Evolutionary conservation across 2,888 invertebrate genomes (phyloP).

Genomic region (Griposia aprilina): DNA sequence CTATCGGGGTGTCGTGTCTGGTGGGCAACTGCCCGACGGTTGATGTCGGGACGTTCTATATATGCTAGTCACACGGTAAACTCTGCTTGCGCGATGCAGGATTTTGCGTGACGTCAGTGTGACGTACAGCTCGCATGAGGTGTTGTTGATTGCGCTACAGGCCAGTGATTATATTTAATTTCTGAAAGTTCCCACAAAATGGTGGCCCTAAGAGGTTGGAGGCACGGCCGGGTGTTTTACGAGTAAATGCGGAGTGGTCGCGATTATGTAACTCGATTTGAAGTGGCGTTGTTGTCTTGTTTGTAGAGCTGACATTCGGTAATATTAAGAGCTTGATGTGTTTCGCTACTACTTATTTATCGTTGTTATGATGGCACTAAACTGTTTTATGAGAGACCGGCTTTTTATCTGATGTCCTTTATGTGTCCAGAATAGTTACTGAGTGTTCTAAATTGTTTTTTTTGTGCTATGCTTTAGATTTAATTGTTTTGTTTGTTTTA

Average conservation of each 20-base stretch:
- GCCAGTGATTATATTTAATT: slow-evolving; percentile 66
- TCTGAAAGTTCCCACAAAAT: slow-evolving; percentile 32
- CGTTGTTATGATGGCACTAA: slow-evolving; percentile 1
- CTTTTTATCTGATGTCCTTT: slow-evolving; percentile 19
- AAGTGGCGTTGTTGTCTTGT: slow-evolving; percentile 34
- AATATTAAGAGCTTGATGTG: slow-evolving; percentile 31
- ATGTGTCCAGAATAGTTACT: neutral
- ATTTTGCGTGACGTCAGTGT: too few species aligned
- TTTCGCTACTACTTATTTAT: slow-evolving; percentile 35
- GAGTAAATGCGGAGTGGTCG: slow-evolving; percentile 9
- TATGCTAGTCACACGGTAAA: too few species aligned
- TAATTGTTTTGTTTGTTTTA: neutral
- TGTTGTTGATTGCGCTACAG: too few species aligned
- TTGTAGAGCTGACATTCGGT: slow-evolving; percentile 14
- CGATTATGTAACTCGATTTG: slow-evolving; percentile 21
- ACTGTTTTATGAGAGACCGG: slow-evolving; percentile 21
- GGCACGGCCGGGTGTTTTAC: slow-evolving; percentile 31
- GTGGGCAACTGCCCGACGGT: too few species aligned
- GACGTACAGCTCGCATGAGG: too few species aligned
- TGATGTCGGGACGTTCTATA: too few species aligned
- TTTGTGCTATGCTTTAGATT: neutral
- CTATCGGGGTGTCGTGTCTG: too few species aligned
- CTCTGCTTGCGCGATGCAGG: too few species aligned
- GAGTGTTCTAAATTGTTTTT: neutral
- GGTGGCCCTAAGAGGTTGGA: neutral